Evolutionary conservation across 2,888 invertebrate genomes (phyloP), one percentile per base, ranked within the genome.

Genomic region (Notodonta dromedarius): DNA sequence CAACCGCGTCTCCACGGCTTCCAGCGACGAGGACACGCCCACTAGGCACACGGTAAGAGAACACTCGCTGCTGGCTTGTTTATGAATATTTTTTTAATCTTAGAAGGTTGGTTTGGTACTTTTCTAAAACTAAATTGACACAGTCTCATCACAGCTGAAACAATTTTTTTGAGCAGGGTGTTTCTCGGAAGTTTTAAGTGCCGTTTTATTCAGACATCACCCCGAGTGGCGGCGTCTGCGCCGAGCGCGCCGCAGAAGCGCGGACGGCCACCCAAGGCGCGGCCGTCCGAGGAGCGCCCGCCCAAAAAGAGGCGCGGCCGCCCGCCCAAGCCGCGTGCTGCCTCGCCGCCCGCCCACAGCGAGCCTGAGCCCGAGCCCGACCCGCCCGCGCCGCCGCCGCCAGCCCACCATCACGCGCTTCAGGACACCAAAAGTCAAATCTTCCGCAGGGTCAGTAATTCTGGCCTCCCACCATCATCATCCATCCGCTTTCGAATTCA

Each of bases 211-310:
- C 86, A 74, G 85, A 71, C 71, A 73, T 92, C 82, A 69, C 90
- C 85, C 16, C 83, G 86, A 58, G 84, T 81, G 42, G 71, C 78
- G 0, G 63, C 73, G 5, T 63, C 76, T 70, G 78, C 74, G 55
- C 55, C 68, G 0, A 8, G 62, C 64, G 74, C 68, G 67, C 67
- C 72, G 14, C 70, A 83, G 66, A 95, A 94, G 76, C 94, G 95
- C 24, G 95, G 95, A 0, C 87, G 95, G 56, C 94, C 94, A 8
- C 90, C 94, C 4, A 94, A 94, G 72, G 78, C 85, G 16, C 87
- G 91, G 7, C 64, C 82, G 0, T 79, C 87, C 0, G 89, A 86
- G 50, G 88, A 90, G 71, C 76, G 85, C n/a, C 91, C 91, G n/a
- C 74, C 84, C 0, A 91, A 91, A 79, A 91, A 89, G 80, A 83